Conservation (phyloP, 1,140 invertebrate genomes). For the Pseudomyrmex dendroicus region DNA sequence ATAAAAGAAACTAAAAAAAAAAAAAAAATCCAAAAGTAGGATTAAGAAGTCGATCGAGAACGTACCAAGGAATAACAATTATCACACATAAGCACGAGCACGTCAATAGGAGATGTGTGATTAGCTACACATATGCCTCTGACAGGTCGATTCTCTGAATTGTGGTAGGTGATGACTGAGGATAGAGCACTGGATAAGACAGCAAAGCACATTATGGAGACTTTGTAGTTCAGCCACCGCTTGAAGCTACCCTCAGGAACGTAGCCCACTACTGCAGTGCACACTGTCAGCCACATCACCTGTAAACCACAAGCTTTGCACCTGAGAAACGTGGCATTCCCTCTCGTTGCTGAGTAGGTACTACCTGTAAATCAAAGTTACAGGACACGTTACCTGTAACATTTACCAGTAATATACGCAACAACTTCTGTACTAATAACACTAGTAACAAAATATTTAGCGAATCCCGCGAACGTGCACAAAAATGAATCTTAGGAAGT, state of each 20-base stretch:
- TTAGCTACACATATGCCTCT: conserved; percentile 99
- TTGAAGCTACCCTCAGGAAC: conserved; percentile 92
- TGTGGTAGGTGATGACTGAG: conserved; percentile 96
- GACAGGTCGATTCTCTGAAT: conserved; percentile 91
- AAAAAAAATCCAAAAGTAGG: not conserved
- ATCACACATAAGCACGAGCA: conserved; percentile 98
- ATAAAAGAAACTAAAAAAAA: not conserved
- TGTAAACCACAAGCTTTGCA: conserved; percentile 84
- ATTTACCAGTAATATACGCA: conserved; percentile 57
- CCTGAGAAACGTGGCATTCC: conserved; percentile 66
- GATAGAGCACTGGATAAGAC: conserved; percentile 94
- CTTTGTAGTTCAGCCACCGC: conserved; percentile 90
- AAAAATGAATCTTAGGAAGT: not conserved
- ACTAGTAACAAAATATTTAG: conserved; percentile 15
- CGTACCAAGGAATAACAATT: conserved; percentile 98
- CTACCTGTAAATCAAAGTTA: conserved; percentile 74
- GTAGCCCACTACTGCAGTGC: conserved; percentile 93
- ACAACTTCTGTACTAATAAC: conserved; percentile 52
- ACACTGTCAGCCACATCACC: conserved; percentile 93
- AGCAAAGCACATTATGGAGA: conserved; percentile 95
- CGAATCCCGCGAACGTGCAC: not conserved
- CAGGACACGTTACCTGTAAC: conserved; percentile 74
- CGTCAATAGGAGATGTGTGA: conserved; percentile 99
- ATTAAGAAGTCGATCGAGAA: conserved; percentile 55
- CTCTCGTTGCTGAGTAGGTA: conserved; percentile 69